phyloP scores from a whole-genome alignment of 2,797 vertebrate species.

The Poeciliopsis turneri region DNA sequence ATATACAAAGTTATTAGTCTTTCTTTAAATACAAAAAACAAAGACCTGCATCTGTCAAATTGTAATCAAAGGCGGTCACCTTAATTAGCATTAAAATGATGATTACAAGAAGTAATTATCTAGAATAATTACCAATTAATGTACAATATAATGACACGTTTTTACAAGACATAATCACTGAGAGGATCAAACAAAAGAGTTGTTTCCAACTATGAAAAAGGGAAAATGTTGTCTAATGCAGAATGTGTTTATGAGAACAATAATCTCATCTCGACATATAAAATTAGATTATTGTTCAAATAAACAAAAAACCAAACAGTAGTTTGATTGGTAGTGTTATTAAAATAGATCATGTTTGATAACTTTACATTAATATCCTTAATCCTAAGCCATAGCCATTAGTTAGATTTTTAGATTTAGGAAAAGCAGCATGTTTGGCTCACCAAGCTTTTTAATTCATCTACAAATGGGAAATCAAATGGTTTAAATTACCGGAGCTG shows the following conservation, averaged over 20 bases:
- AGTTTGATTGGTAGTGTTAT: slow-evolving; percentile 28
- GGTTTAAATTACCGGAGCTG: slow-evolving; percentile 26
- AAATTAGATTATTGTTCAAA: too few species aligned
- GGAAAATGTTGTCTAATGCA: slow-evolving; percentile 13
- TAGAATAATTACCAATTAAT: slow-evolving; percentile 41
- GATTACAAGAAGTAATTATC: slow-evolving; percentile 26
- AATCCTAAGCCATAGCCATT: background rate
- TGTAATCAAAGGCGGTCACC: background rate
- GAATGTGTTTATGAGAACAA: slow-evolving; percentile 20
- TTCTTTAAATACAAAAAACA: background rate
- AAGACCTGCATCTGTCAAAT: background rate
- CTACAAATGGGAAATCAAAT: slow-evolving; percentile 40
- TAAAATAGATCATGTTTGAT: slow-evolving; percentile 39
- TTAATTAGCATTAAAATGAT: slow-evolving; percentile 9
- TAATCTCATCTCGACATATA: background rate
- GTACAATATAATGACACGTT: slow-evolving; percentile 28
- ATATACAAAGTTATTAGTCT: background rate
- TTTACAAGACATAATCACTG: slow-evolving; percentile 27
- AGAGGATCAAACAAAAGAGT: slow-evolving; percentile 12
- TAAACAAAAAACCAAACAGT: too few species aligned
- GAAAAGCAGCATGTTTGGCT: slow-evolving; percentile 31
- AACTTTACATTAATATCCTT: slow-evolving; percentile 12
- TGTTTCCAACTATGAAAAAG: slow-evolving; percentile 14
- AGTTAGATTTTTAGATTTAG: slow-evolving; percentile 11
- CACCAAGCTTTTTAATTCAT: slow-evolving; percentile 38